A percentile compares a stretch with the other conserved stretches of the same genome.
phyloP scores from a whole-genome alignment of 2,113 vertebrate species.

The Psettodes erumei region DNA sequence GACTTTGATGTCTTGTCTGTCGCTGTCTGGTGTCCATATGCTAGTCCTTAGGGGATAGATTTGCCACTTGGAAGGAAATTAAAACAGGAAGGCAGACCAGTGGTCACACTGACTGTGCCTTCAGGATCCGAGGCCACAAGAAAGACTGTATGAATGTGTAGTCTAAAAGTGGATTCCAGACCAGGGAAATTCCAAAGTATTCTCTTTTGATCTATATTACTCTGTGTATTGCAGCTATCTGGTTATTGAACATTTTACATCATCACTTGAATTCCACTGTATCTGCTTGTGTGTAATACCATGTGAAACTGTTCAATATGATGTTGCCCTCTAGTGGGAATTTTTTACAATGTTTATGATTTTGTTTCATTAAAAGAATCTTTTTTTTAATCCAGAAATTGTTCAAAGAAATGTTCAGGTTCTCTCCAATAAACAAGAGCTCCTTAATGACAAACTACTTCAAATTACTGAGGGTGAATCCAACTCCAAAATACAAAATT shows the following conservation, averaged over 20 bases:
- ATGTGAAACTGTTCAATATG: neutral
- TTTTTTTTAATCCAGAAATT: neutral
- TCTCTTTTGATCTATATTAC: neutral
- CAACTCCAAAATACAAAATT: slow-evolving; percentile 12
- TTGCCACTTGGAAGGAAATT: slow-evolving; percentile 12
- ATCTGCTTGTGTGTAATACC: neutral
- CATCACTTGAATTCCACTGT: neutral
- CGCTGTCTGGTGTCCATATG: slow-evolving; percentile 63
- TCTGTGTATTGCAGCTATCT: neutral
- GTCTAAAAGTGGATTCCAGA: slow-evolving; percentile 1
- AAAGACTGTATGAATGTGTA: too few species aligned
- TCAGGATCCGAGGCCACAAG: neutral
- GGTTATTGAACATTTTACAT: neutral
- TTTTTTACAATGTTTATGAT: neutral
- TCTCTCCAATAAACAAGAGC: neutral
- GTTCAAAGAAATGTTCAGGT: neutral
- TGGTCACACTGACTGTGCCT: slow-evolving; percentile 19
- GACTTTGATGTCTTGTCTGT: neutral
- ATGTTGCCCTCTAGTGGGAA: slow-evolving; percentile 26
- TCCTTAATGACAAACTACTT: neutral
- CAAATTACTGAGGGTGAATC: neutral
- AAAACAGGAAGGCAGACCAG: slow-evolving; percentile 62
- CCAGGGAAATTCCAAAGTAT: slow-evolving; percentile 12
- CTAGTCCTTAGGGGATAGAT: slow-evolving; percentile 32
- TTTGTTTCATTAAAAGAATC: neutral